phyloP scores from a whole-genome alignment of 2,113 vertebrate species.

The Coturnix japonica region DNA sequence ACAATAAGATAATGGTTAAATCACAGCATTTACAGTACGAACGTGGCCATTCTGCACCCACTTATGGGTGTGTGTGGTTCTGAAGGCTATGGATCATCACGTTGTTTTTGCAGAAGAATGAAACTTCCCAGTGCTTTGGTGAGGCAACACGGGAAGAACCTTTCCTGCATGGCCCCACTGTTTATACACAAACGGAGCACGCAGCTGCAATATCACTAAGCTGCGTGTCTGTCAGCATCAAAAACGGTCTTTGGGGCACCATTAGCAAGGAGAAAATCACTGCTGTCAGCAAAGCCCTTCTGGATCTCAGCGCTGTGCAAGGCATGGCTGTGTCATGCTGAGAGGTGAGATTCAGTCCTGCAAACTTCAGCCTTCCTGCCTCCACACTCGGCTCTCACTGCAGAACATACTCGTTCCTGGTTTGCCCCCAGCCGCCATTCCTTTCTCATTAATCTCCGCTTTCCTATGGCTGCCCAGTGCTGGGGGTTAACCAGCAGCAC shows the following conservation, averaged over 20 bases:
- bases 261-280: background rate
- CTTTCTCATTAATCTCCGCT: background rate
- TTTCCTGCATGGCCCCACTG: fast-evolving
- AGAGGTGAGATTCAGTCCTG: background rate
- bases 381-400: background rate
- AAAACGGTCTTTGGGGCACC: background rate
- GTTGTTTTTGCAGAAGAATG: background rate
- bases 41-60: background rate
- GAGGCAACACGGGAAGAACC: background rate
- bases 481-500: background rate
- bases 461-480: background rate
- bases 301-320: background rate
- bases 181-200: background rate
- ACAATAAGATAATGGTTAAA: background rate
- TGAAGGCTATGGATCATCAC: background rate
- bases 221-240: fast-evolving
- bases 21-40: fast-evolving
- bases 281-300: conserved; percentile 19
- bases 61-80: fast-evolving
- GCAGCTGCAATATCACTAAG: background rate
- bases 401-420: background rate
- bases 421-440: background rate
- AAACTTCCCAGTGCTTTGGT: background rate
- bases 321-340: background rate
- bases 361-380: conserved; percentile 27